A percentile compares a stretch with the other conserved stretches of the same genome.
Conservation (phyloP, 2,888 invertebrate genomes). For the Drosophila pseudotakahashii region DNA sequence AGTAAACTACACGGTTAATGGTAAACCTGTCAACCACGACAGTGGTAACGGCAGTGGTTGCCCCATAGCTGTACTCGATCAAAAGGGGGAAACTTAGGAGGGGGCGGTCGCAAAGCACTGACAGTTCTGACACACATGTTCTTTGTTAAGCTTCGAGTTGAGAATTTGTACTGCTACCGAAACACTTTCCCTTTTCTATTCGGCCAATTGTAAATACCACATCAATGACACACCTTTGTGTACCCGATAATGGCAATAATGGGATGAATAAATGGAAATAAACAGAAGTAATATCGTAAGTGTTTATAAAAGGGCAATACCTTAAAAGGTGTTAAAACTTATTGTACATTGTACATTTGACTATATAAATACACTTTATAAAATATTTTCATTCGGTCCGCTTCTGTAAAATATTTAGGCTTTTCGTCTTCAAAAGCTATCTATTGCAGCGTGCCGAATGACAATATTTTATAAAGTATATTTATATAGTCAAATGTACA, state of each 20-base stretch:
- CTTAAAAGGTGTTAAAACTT: too few species aligned
- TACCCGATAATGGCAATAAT: neutral
- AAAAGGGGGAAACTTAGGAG: neutral
- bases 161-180: neutral
- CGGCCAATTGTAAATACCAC: neutral
- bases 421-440: too few species aligned
- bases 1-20: conserved; percentile 69
- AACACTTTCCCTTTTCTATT: neutral
- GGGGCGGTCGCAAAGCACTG: conserved; percentile 21
- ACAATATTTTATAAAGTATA: too few species aligned
- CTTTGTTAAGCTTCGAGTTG: neutral
- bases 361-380: too few species aligned
- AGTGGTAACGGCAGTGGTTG: conserved; percentile 38
- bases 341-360: too few species aligned
- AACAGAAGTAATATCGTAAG: neutral
- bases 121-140: conserved; percentile 37
- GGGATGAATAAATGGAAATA: neutral
- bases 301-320: too few species aligned
- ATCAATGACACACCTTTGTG: neutral
- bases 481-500: too few species aligned
- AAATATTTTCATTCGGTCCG: too few species aligned
- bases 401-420: too few species aligned
- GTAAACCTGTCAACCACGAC: conserved; percentile 64
- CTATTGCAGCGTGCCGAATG: too few species aligned
- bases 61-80: conserved; percentile 24